Conservation (phyloP, 2,113 vertebrate genomes). For the Paradoxurus hermaphroditus region DNA sequence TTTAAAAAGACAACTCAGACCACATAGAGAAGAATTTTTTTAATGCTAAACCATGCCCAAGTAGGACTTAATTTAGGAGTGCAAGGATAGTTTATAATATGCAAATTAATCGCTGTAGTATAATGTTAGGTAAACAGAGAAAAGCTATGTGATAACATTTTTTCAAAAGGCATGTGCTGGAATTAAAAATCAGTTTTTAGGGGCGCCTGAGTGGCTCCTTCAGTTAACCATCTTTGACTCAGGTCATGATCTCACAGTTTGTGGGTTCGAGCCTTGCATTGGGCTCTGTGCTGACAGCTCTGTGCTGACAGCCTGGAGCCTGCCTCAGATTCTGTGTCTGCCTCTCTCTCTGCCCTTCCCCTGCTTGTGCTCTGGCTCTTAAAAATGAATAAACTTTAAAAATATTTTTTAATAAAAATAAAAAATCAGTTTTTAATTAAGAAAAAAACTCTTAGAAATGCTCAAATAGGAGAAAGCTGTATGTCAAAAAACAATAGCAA, state of each 20-base stretch:
- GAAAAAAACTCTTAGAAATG: background rate
- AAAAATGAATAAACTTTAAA: too few species aligned
- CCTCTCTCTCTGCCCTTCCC: too few species aligned
- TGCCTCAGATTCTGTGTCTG: too few species aligned
- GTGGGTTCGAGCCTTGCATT: too few species aligned
- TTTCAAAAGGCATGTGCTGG: background rate
- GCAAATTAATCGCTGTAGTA: background rate
- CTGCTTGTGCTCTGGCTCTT: too few species aligned
- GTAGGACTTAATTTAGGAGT: background rate
- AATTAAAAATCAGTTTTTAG: background rate
- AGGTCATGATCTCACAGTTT: too few species aligned
- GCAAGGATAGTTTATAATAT: background rate
- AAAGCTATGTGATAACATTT: background rate
- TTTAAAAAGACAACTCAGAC: background rate
- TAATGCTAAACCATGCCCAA: background rate
- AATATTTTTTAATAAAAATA: too few species aligned
- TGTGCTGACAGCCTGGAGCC: too few species aligned
- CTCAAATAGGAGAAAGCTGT: background rate
- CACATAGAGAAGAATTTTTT: background rate
- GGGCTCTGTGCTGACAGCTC: too few species aligned
- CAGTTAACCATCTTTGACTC: too few species aligned
- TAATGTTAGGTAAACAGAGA: background rate
- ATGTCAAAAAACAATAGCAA: background rate
- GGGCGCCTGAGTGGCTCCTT: too few species aligned
- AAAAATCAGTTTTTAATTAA: background rate